phyloP scores from a whole-genome alignment of 2,797 vertebrate genomes.

The Sebastes reedi region DNA sequence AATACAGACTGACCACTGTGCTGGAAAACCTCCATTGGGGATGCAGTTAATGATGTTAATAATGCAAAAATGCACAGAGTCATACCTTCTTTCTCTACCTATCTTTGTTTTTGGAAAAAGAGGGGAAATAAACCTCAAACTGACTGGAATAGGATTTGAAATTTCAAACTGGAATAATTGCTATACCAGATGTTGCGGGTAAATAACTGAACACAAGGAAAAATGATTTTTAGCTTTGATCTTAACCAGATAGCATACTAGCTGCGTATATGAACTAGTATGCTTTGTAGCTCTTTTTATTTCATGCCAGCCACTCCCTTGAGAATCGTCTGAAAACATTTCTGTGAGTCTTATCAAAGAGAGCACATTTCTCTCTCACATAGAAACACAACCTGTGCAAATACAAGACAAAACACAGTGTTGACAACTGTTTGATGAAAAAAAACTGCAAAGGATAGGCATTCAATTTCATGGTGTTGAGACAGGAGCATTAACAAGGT shows the following conservation, averaged over 20 bases:
- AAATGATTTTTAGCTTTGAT: neutral
- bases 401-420: neutral
- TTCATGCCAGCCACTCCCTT: neutral
- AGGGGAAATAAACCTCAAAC: neutral
- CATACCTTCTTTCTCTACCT: neutral
- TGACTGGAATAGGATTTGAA: conserved; percentile 3
- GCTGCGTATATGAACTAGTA: neutral
- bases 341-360: conserved; percentile 29
- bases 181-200: conserved; percentile 11
- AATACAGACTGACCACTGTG: conserved; percentile 18
- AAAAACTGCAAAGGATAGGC: neutral
- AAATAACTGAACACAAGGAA: neutral
- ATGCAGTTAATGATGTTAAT: conserved; percentile 25
- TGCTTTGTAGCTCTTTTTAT: neutral
- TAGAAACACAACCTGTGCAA: conserved; percentile 10
- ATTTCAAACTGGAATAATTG: conserved; percentile 5
- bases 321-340: neutral
- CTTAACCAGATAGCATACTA: neutral
- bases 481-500: neutral
- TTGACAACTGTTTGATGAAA: neutral
- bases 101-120: neutral
- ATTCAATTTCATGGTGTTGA: neutral
- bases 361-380: conserved; percentile 27
- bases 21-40: conserved; percentile 37
- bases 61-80: neutral